These are phyloP conservation scores for Megalops cyprinoides DNA, from an alignment of 2,797 vertebrate genomes.

Conservation along the genomic window DNA sequence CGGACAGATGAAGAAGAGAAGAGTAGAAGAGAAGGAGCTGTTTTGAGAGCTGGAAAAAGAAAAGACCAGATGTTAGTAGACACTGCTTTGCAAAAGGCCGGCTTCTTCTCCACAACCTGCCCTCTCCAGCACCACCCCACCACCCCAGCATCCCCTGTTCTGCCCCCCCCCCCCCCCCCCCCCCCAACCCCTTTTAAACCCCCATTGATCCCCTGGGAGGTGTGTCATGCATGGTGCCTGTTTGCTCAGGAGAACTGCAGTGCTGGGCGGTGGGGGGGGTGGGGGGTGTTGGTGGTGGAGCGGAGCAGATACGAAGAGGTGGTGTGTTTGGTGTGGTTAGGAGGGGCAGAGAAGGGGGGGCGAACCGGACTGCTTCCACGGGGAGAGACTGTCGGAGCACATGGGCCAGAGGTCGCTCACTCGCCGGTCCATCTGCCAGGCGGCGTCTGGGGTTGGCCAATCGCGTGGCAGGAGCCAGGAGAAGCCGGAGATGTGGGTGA, in stretches of 20 bases:
- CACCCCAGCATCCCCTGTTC: constrained; percentile 32
- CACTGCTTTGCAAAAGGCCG: background rate
- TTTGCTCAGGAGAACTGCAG: constrained; percentile 25
- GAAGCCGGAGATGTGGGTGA: constrained; percentile 56
- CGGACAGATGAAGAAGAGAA: background rate
- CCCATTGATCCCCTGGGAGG: background rate
- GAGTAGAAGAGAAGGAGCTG: background rate
- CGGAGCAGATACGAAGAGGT: background rate
- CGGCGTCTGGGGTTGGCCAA: constrained; percentile 82
- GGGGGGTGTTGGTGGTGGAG: background rate
- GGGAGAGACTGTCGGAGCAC: constrained; percentile 81
- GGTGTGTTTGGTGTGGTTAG: constrained; percentile 28
- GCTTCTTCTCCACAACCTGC: background rate
- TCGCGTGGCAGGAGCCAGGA: constrained; percentile 55
- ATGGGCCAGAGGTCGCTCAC: constrained; percentile 88
- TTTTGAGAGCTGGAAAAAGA: background rate
- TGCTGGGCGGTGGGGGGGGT: constrained; percentile 46
- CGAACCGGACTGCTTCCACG: constrained; percentile 92
- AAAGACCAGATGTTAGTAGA: background rate
- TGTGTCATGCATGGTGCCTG: background rate
- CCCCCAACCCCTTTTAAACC: constrained; percentile 22
- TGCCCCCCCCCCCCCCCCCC: background rate
- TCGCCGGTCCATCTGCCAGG: constrained; percentile 91
- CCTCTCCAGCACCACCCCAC: background rate
- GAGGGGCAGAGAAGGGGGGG: constrained; percentile 52